Base-by-base conservation (phyloP, 2,113 vertebrate species). In the Ammodytes dubius region DNA sequence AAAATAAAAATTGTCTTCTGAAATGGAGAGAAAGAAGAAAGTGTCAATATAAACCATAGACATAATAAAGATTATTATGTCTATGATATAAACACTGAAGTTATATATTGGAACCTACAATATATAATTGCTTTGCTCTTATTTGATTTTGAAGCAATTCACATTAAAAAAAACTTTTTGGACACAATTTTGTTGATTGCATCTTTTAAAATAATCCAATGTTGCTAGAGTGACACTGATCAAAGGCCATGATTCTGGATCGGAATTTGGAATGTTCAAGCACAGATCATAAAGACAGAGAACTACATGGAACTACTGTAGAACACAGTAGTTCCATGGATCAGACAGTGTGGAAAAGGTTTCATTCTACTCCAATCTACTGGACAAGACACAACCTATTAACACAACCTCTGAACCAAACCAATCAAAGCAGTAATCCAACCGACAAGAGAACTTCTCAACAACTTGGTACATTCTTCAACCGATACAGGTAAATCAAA, bases 111-210 rank as follows among this genome's bases (percentile, higher is more conserved):
- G n/a, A n/a, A n/a, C n/a, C n/a, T n/a, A n/a, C n/a, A n/a, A n/a
- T n/a, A n/a, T n/a, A n/a, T n/a, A n/a, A n/a, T n/a, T n/a, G n/a
- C n/a, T n/a, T n/a, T n/a, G n/a, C n/a, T n/a, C n/a, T n/a, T n/a
- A n/a, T n/a, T n/a, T n/a, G 45, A 47, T 11, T 65, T 65, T 65
- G 27, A 49, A 66, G 63, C 63, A 35, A 43, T 37, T 49, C 27
- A 63, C n/a, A 46, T 4, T 19, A 19, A 63, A 60, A 60, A 5
- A 4, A 14, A 45, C 13, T 4, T n/a, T 27, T 13, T 8, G 52
- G 4, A 67, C n/a, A 14, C 50, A 40, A 6, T 17, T 68, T 39
- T 17, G 65, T 27, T 39, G 35, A 19, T 10, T 42, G 15, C 17
- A 42, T 39, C 37, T 42, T 53, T 54, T 7, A 60, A 27, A 27